Evolutionary conservation across 2,888 invertebrate genomes (phyloP), one percentile per base, ranked within the genome.

Genomic region (Phyllotreta cruciferae): DNA sequence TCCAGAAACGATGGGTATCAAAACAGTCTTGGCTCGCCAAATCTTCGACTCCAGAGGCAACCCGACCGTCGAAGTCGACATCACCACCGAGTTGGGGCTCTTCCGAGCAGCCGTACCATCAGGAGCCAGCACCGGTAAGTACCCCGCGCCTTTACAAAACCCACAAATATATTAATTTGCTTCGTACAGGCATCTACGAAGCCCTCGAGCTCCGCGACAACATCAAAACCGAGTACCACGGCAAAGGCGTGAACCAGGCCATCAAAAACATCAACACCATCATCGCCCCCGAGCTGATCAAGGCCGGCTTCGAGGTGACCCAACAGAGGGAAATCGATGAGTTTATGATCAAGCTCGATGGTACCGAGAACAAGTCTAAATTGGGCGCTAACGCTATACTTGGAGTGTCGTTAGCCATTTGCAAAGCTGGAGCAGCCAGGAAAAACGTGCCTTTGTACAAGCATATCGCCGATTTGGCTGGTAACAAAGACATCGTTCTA

Each of bases 1-100:
- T 53, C 14, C 39, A 58, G 58, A 42, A 52, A 44, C 76, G 60
- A 97, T 96, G 96, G 89, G 95, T 65, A 94, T 98, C 83, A 90
- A 91, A 82, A 92, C 92, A 69, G 90, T 98, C 78, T 89, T 91
- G 79, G 98, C 98, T 71, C 94, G 98, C 81, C 95, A 96, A 84
- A 98, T 99, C 83, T 99, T 94, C 82, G 99, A 99, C 85, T 98
- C 98, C 63, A 93, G 98, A 82, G 99, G 99, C 69, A 98, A 99
- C 81, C 99, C 99, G 71, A 99, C 99, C 45, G 97, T 99, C 57
- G 99, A 99, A 84, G 99, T 99, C 73, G 90, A 90, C 78, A 80
- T 90, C 75, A 85, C 88, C 1, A 90, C 90, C 24, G 96, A 91
- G 73, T 88, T 90, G 77, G 96, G 92, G 49, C 83, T 92, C 4